phyloP scores from a whole-genome alignment of 2,888 invertebrate species.

The Tachina fera region DNA sequence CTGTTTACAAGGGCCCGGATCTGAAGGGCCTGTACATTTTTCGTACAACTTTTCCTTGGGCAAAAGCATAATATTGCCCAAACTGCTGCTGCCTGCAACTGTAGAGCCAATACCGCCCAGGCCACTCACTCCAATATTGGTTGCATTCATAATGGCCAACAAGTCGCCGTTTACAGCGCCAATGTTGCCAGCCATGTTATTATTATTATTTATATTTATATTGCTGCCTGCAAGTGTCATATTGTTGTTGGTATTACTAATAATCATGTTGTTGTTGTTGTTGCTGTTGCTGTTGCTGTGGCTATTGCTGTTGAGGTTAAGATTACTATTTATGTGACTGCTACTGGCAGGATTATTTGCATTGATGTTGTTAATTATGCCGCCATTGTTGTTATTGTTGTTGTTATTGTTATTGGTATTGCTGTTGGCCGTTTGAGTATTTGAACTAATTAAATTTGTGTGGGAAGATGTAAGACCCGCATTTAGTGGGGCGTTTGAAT shows the following conservation, averaged over 20 bases:
- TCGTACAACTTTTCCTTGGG: constrained; percentile 81
- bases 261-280: constrained; percentile 51
- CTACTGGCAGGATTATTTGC: constrained; percentile 63
- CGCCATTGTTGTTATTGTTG: constrained; percentile 55
- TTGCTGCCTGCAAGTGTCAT: constrained; percentile 69
- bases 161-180: constrained; percentile 48
- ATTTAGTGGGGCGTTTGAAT: constrained; percentile 64
- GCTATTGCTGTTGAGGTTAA: constrained; percentile 57
- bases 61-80: constrained; percentile 73
- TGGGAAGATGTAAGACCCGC: constrained; percentile 41
- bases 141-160: constrained; percentile 55
- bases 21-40: constrained; percentile 82
- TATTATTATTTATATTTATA: constrained; percentile 53
- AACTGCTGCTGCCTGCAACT: constrained; percentile 34
- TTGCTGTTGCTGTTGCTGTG: constrained; percentile 68
- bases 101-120: constrained; percentile 23
- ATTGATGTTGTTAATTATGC: constrained; percentile 58
- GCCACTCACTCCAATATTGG: constrained; percentile 57
- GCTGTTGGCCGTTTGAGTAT: constrained; percentile 61
- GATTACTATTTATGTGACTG: constrained; percentile 66
- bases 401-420: constrained; percentile 50
- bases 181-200: constrained; percentile 51
- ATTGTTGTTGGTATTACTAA: constrained; percentile 40
- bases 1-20: constrained; percentile 86
- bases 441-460: constrained; percentile 59